phyloP scores from a whole-genome alignment of 2,113 vertebrate genomes.

The Balaeniceps rex region DNA sequence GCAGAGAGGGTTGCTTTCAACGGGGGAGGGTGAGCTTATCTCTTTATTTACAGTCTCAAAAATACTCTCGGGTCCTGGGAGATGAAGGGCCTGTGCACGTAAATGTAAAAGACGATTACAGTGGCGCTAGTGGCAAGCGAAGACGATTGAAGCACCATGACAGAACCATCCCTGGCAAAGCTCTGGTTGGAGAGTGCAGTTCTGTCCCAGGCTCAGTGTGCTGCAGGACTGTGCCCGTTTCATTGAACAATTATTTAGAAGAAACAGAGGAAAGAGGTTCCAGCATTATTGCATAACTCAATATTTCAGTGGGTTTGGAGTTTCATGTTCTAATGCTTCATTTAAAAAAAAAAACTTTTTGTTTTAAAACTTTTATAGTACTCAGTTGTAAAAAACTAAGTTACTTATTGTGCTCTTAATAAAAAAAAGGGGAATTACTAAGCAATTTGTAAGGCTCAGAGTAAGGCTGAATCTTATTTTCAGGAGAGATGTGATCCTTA shows the following conservation, averaged over 20 bases:
- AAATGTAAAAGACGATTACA: background rate
- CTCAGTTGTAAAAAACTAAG: background rate
- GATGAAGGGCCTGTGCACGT: background rate
- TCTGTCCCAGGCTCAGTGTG: background rate
- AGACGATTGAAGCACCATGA: background rate
- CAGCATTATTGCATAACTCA: background rate
- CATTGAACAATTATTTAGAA: background rate
- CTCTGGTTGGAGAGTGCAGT: background rate
- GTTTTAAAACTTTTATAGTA: background rate
- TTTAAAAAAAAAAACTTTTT: background rate
- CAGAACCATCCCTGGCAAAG: background rate
- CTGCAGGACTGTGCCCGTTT: background rate
- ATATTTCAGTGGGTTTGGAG: background rate
- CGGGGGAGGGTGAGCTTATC: background rate
- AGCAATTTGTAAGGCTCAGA: background rate
- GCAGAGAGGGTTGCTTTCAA: background rate
- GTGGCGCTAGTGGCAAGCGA: background rate
- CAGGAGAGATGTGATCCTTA: background rate
- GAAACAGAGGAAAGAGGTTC: background rate
- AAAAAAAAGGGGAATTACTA: background rate
- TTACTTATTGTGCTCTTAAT: background rate
- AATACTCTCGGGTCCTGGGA: background rate
- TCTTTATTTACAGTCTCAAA: constrained; percentile 12
- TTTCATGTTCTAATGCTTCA: background rate
- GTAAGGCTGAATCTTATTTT: background rate